Evolutionary conservation across 1,140 invertebrate species (phyloP), one percentile per base, ranked within the genome.

Genomic region (Cotesia glomerata): DNA sequence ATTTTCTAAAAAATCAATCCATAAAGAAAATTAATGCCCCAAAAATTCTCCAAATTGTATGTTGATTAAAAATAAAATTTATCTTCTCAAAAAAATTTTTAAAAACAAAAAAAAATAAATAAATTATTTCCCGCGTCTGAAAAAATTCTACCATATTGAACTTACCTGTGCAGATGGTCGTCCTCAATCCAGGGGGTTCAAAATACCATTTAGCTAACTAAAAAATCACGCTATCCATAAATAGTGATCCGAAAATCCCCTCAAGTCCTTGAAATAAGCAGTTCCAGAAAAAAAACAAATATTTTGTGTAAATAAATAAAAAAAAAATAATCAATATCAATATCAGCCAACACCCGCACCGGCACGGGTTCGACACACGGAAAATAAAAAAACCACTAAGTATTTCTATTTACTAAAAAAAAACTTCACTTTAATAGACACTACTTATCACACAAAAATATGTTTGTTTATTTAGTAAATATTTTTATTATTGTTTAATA

Each of bases 301-400:
- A 32, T 26, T 18, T 26, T 18, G 0, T 58, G 26, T 26, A 14
- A 58, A 18, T 18, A 18, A 18, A 18, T 16, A 58, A 18, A 58
- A 58, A 18, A 18, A 18, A 58, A 54, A 54, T 16, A 54, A 54
- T 54, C 16, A 14, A 54, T 26, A 58, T 58, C 56, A 18, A 58
- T 58, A 58, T 18, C 56, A 26, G 56, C 56, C 56, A 58, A 58
- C 56, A 58, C 56, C 56, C 56, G 56, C 56, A 58, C 39, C 39
- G 39, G 16, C 56, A 54, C 13, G 3, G 13, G 4, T 8, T 58
- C 56, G 56, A 58, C 9, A 54, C 16, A 5, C 9, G 16, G 16
- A 14, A 8, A 18, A 58, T 58, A 18, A 5, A 58, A 32, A 58
- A 18, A 58, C 3, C 3, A 54, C 11, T 54, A 9, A 18, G 14